These are phyloP conservation scores for Drosophila nannoptera DNA, from an alignment of 1,140 invertebrate species.

Conservation along the genomic window DNA sequence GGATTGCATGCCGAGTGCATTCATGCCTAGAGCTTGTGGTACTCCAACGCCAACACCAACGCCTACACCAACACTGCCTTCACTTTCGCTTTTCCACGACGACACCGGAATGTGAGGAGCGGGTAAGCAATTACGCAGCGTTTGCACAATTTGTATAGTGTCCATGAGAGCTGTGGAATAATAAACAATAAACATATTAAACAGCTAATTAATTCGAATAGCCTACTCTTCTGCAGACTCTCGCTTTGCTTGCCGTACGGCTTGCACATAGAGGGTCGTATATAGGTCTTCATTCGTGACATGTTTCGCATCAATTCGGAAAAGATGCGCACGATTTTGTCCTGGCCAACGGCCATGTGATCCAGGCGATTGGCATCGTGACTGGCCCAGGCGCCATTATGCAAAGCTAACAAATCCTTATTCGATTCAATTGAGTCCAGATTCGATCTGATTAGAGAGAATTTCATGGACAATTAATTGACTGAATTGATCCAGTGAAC, in stretches of 20 bases:
- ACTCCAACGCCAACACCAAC: slow-evolving; percentile 45
- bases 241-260: slow-evolving; percentile 93
- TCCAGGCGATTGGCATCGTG: slow-evolving; percentile 59
- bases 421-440: slow-evolving; percentile 80
- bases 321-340: slow-evolving; percentile 90
- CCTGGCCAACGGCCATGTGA: slow-evolving; percentile 82
- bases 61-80: slow-evolving; percentile 54
- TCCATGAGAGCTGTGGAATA: slow-evolving; percentile 85
- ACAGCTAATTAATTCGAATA: background rate
- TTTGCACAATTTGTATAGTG: slow-evolving; percentile 91
- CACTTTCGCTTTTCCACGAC: slow-evolving; percentile 90
- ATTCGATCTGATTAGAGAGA: slow-evolving; percentile 52
- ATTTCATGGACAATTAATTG: background rate
- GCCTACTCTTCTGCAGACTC: slow-evolving; percentile 90
- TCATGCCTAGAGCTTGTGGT: slow-evolving; percentile 48
- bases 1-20: slow-evolving; percentile 54
- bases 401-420: slow-evolving; percentile 85
- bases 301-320: slow-evolving; percentile 91
- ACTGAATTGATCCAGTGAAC: background rate
- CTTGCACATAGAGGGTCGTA: slow-evolving; percentile 91
- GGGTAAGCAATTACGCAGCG: slow-evolving; percentile 88
- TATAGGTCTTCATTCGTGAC: slow-evolving; percentile 90
- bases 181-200: background rate
- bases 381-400: slow-evolving; percentile 84
- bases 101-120: slow-evolving; percentile 91